These are phyloP conservation scores for Steinernema khuongi DNA, from an alignment of 1,140 invertebrate genomes.

Conservation along the genomic window DNA sequence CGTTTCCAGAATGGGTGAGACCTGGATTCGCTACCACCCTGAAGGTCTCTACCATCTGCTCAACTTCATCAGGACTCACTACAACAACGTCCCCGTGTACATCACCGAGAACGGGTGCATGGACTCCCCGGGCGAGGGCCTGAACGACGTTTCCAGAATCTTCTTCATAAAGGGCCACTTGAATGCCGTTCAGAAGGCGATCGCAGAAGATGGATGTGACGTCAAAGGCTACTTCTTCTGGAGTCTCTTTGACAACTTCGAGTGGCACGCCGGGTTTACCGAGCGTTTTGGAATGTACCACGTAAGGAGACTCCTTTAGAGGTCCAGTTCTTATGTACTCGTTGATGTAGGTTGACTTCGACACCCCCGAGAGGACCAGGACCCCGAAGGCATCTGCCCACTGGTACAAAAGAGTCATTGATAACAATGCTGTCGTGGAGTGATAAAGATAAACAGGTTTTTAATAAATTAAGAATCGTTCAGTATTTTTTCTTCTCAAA, in stretches of 20 bases:
- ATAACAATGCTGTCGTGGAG: neutral
- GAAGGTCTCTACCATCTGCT: neutral
- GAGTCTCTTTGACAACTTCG: conserved; percentile 3
- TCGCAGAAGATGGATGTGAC: neutral
- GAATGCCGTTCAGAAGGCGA: neutral
- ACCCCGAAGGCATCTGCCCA: neutral
- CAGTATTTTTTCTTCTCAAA: no score
- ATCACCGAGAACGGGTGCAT: conserved; percentile 3
- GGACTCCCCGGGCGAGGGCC: neutral
- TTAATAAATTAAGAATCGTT: no score
- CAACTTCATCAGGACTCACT: neutral
- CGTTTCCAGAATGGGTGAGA: neutral
- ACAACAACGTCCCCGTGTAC: conserved; percentile 6
- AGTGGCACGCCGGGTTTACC: conserved; percentile 4
- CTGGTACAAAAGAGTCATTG: neutral
- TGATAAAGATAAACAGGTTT: no score
- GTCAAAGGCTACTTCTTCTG: neutral
- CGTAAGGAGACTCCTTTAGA: neutral
- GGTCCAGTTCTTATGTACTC: no score
- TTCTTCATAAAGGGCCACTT: neutral
- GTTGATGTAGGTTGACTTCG: neutral
- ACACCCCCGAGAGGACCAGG: neutral
- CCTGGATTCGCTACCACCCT: conserved; percentile 4
- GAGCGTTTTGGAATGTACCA: conserved; percentile 8
- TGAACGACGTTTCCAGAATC: neutral